A percentile compares a stretch with the other conserved stretches of the same genome.
phyloP scores from a whole-genome alignment of 2,113 vertebrate species.

The Paedocypris sp. region DNA sequence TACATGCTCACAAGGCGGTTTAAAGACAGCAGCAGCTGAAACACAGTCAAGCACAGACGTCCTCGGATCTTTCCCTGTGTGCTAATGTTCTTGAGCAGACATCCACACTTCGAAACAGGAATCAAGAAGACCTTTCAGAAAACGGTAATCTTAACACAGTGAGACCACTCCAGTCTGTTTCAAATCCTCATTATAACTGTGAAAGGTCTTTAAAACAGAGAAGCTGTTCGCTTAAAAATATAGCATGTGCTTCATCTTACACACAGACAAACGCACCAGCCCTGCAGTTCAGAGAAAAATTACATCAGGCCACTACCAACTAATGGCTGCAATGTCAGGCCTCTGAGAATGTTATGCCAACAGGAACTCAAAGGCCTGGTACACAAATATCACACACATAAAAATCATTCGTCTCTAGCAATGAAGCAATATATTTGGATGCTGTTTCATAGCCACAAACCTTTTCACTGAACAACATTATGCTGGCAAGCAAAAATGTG shows the following conservation, averaged over 20 bases:
- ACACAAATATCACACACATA: not conserved
- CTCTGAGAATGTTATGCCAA: conserved; percentile 30
- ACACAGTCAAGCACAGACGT: conserved; percentile 25
- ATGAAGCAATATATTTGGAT: not conserved
- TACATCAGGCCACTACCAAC: conserved; percentile 38
- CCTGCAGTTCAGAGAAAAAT: conserved; percentile 28
- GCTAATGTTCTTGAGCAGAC: conserved; percentile 42
- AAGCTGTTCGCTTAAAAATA: too few species aligned
- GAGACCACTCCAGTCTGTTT: too few species aligned
- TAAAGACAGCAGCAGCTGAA: conserved; percentile 49
- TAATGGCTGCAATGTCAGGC: conserved; percentile 44
- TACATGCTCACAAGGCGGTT: conserved; percentile 26
- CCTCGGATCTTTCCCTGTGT: conserved; percentile 29
- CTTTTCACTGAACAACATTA: not conserved
- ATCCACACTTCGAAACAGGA: too few species aligned
- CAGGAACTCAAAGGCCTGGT: conserved; percentile 24
- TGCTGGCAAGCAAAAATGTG: too few species aligned
- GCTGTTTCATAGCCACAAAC: not conserved
- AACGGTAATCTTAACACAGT: too few species aligned
- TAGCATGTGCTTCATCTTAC: too few species aligned
- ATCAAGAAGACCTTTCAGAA: too few species aligned
- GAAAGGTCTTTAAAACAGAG: too few species aligned
- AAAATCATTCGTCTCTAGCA: not conserved
- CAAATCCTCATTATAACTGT: too few species aligned
- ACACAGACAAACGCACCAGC: too few species aligned